phyloP scores from a whole-genome alignment of 2,797 vertebrate genomes.

The Falco rusticolus region DNA sequence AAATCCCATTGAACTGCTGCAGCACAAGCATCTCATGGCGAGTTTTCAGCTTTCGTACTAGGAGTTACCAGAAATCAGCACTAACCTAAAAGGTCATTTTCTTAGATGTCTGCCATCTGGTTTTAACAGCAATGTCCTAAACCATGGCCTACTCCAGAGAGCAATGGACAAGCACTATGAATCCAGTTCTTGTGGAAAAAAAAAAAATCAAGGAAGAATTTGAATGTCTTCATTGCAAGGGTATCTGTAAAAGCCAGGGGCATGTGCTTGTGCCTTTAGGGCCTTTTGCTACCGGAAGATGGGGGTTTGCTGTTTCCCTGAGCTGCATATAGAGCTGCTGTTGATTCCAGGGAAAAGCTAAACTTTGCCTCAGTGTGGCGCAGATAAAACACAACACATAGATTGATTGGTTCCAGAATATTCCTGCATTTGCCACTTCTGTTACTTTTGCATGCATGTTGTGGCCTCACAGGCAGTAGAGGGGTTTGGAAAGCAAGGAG shows the following conservation, averaged over 20 bases:
- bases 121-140: neutral
- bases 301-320: neutral
- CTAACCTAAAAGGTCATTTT: neutral
- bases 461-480: neutral
- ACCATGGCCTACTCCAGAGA: neutral
- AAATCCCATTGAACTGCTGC: neutral
- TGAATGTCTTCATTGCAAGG: neutral
- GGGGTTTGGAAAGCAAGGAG: neutral
- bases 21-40: neutral
- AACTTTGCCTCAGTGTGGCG: neutral
- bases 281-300: neutral
- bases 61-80: neutral
- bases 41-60: neutral
- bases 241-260: neutral
- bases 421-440: neutral
- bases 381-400: neutral
- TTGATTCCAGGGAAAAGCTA: neutral
- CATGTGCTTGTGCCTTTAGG: neutral
- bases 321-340: neutral
- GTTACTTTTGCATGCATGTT: neutral
- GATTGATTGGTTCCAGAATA: neutral
- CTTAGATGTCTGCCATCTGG: neutral
- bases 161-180: neutral
- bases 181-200: neutral
- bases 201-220: neutral